These are phyloP conservation scores for Ameiurus melas DNA, from an alignment of 2,113 vertebrate genomes.

Conservation along the genomic window DNA sequence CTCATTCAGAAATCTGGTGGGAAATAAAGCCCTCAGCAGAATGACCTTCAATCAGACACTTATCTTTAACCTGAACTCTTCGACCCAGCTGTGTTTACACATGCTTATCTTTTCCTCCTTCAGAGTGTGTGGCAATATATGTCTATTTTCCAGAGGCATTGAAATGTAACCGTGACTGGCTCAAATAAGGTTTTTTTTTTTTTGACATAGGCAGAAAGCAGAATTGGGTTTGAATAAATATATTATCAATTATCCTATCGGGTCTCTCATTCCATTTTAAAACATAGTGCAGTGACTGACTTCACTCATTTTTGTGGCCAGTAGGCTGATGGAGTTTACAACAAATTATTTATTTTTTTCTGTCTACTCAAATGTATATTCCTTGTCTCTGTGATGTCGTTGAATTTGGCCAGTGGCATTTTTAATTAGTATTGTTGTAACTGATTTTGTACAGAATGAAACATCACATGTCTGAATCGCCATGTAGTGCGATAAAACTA, in stretches of 20 bases:
- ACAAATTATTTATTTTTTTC: background rate
- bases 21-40: background rate
- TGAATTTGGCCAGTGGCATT: too few relatives aligned
- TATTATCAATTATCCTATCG: background rate
- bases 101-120: background rate
- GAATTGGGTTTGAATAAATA: background rate
- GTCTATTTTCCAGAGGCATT: background rate
- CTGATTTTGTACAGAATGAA: background rate
- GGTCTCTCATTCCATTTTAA: background rate
- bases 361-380: background rate
- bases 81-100: background rate
- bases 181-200: too few relatives aligned
- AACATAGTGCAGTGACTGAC: background rate
- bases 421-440: background rate
- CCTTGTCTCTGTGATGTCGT: background rate
- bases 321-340: background rate
- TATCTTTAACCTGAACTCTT: background rate
- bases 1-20: background rate
- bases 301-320: background rate
- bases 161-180: background rate
- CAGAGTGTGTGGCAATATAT: background rate
- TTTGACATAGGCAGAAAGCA: background rate
- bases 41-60: conserved; percentile 10
- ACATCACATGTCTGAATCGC: too few relatives aligned
- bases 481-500: too few relatives aligned